These are phyloP conservation scores for Drosophila truncata DNA, from an alignment of 1,140 invertebrate genomes.

Conservation along the genomic window DNA sequence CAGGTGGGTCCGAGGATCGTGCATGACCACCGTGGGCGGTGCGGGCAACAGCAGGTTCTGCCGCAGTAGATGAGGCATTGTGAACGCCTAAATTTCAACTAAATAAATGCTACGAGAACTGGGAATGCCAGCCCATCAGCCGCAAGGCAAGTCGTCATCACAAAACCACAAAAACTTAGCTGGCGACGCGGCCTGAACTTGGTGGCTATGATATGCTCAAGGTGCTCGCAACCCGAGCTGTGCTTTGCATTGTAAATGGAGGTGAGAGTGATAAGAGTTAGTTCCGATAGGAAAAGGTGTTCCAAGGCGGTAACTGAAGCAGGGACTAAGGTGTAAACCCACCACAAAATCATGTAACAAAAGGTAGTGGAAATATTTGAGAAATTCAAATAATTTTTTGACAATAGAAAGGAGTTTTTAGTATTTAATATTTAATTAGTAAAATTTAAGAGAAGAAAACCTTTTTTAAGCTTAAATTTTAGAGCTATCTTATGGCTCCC, in stretches of 20 bases:
- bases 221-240: conserved; percentile 27
- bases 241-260: conserved; percentile 45
- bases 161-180: conserved; percentile 61
- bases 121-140: conserved; percentile 17
- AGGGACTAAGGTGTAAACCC: neutral
- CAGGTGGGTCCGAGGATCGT: conserved; percentile 71
- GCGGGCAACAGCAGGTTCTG: conserved; percentile 61
- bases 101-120: conserved; percentile 11
- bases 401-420: neutral
- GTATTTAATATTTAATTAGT: conserved; percentile 1
- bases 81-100: conserved; percentile 57
- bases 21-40: conserved; percentile 55
- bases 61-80: conserved; percentile 65
- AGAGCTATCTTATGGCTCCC: neutral
- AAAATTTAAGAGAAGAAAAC: rapidly evolving
- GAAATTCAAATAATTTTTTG: too few species aligned
- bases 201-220: conserved; percentile 58
- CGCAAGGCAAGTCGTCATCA: conserved; percentile 32
- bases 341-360: neutral
- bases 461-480: neutral
- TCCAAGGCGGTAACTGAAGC: conserved; percentile 13
- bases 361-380: too few species aligned
- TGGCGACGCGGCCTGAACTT: conserved; percentile 62
- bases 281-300: conserved; percentile 32
- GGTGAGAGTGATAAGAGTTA: conserved; percentile 38